Evolutionary conservation across 2,797 vertebrate species (phyloP), one percentile per base, ranked within the genome.

Genomic region (Phyllotis vaccarum): DNA sequence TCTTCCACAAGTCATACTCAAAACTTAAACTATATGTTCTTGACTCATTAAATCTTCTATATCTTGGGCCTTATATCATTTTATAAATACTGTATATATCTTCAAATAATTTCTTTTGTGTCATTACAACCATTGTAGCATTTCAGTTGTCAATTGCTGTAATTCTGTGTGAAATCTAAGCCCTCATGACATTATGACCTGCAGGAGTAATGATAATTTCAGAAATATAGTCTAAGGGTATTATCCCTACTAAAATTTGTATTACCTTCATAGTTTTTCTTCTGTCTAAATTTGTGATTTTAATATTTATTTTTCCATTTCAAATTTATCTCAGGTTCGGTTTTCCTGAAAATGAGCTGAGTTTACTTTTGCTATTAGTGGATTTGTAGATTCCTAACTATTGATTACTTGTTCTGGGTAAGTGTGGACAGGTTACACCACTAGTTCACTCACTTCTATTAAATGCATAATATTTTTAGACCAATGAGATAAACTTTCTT

Each of bases 391-490:
- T 31, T 46, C 27, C 16, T 89, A 58, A 66, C 1, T 37, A 79
- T 34, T 68, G 6, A 16, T 83, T 68, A 82, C 9, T 22, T 76
- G 58, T 3, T 60, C 56, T 52, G 34, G 6, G 8, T 40, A 92
- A 14, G 16, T 49, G 16, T 37, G 19, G 46, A n/a, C 29, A n/a
- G 16, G 16, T 91, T 3, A 64, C 5, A 89, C 34, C 14, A 82
- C 72, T 16, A 43, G 68, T 94, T 95, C 16, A n/a, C 9, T 21
- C 89, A 24, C 54, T 87, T 94, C 85, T 68, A 89, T 22, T 91
- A 89, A 93, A 49, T 58, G 1, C 6, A 62, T 27, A 1, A 21
- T 24, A 64, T 86, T 68, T 8, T 21, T 21, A 89, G 87, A 66
- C 3, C 17, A 92, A 85, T 64, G 3, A 13, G 7, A 79, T 5